phyloP scores from a whole-genome alignment of 2,888 invertebrate genomes.

The Caradrina kadenii region DNA sequence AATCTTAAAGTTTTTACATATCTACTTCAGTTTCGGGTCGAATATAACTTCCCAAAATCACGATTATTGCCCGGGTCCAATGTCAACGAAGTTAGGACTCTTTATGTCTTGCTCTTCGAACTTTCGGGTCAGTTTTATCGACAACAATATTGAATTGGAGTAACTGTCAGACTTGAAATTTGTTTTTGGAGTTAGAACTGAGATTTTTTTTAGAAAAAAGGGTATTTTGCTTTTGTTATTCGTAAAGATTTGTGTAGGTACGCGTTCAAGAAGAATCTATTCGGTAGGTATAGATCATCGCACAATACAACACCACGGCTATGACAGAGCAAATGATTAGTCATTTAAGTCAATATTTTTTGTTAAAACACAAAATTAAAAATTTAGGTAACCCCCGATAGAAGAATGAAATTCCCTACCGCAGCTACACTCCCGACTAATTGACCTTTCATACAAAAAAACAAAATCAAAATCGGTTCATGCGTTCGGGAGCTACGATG shows the following conservation, averaged over 20 bases:
- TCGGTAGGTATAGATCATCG: no score
- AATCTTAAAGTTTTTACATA: not conserved
- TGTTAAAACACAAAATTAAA: no score
- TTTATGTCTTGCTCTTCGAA: conserved; percentile 24
- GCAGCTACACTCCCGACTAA: no score
- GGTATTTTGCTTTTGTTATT: not conserved
- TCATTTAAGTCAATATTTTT: no score
- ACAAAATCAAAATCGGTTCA: no score
- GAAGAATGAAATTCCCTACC: no score
- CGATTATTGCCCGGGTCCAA: conserved; percentile 11
- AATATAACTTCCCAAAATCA: conserved; percentile 21
- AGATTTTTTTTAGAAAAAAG: not conserved
- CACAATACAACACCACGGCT: no score
- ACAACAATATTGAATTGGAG: conserved; percentile 1
- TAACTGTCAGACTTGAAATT: conserved; percentile 9
- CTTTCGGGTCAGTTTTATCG: conserved; percentile 16
- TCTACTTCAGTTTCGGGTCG: not conserved
- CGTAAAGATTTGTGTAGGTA: not conserved
- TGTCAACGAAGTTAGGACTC: conserved; percentile 14
- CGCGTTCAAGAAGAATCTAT: not conserved
- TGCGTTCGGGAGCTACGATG: no score
- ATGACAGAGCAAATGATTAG: no score
- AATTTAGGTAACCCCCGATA: no score
- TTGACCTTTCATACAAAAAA: no score
- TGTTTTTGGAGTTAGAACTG: conserved; percentile 8